Evolutionary conservation across 2,888 invertebrate species (phyloP).

Genomic region (Zygaena filipendulae): DNA sequence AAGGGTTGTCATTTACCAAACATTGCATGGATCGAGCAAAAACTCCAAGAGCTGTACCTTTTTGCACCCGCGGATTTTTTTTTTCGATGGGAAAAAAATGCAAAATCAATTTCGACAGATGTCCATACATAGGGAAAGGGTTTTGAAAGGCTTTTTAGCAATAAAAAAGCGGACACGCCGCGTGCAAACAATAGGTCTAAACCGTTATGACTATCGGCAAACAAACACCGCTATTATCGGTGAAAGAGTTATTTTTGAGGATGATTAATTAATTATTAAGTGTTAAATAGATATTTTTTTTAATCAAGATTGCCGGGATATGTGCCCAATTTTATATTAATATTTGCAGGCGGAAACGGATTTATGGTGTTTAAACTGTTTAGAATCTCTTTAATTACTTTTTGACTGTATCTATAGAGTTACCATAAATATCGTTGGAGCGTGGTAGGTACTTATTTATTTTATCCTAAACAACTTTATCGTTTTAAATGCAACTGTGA

Average conservation of each 20-base stretch:
- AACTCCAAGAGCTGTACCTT: slow-evolving; percentile 31
- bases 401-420: background rate
- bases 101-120: slow-evolving; percentile 67
- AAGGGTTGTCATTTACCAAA: slow-evolving; percentile 61
- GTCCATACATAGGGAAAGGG: slow-evolving; percentile 62
- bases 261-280: slow-evolving; percentile 27
- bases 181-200: slow-evolving; percentile 45
- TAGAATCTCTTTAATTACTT: background rate
- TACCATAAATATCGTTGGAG: no score
- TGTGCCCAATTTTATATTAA: no score
- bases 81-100: slow-evolving; percentile 55
- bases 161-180: slow-evolving; percentile 45
- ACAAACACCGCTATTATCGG: slow-evolving; percentile 48
- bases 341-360: slow-evolving; percentile 22
- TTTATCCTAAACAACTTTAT: no score
- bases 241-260: slow-evolving; percentile 38
- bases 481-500: no score
- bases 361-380: slow-evolving; percentile 11
- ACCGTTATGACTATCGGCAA: slow-evolving; percentile 54
- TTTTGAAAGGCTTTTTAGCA: slow-evolving; percentile 44
- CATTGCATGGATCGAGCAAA: slow-evolving; percentile 43
- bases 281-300: slow-evolving; percentile 26
- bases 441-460: no score
- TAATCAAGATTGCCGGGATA: slow-evolving; percentile 17
- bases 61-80: slow-evolving; percentile 56